Evolutionary conservation across 2,113 vertebrate species (phyloP).

Genomic region (Nycticebus coucang): DNA sequence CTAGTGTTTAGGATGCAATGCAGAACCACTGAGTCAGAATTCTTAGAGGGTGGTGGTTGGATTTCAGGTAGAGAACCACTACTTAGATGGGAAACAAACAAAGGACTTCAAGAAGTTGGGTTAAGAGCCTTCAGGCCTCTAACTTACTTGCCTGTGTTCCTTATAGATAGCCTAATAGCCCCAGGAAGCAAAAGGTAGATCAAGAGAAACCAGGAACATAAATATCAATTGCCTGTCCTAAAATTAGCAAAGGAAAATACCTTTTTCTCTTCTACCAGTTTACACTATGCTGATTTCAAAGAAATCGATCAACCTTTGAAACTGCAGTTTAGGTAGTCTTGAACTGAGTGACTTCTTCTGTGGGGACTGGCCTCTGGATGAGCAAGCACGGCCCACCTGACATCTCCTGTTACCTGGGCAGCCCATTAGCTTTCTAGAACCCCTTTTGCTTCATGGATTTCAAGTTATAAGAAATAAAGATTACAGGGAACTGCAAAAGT

Average conservation of each 20-base stretch:
- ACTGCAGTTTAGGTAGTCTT: background rate
- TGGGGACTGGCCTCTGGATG: background rate
- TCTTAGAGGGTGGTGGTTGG: background rate
- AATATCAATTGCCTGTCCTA: background rate
- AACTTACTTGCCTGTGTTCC: background rate
- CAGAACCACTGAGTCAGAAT: background rate
- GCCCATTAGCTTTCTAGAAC: background rate
- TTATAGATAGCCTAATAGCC: background rate
- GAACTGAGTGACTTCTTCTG: background rate
- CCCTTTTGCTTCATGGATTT: background rate
- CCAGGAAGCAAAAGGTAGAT: background rate
- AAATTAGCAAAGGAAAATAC: constrained; percentile 37
- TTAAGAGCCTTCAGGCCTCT: background rate
- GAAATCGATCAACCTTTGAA: background rate
- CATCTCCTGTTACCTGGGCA: background rate
- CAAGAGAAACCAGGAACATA: constrained; percentile 38
- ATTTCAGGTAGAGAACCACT: background rate
- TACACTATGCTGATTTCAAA: background rate
- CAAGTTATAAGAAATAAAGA: background rate
- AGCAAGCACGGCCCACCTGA: background rate
- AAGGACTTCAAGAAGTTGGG: background rate
- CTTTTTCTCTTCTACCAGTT: background rate
- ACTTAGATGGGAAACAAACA: background rate
- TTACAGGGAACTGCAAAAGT: background rate
- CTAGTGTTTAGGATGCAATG: background rate